Evolutionary conservation across 2,113 vertebrate genomes (phyloP), one percentile per base, ranked within the genome.

Genomic region (Papio anubis): DNA sequence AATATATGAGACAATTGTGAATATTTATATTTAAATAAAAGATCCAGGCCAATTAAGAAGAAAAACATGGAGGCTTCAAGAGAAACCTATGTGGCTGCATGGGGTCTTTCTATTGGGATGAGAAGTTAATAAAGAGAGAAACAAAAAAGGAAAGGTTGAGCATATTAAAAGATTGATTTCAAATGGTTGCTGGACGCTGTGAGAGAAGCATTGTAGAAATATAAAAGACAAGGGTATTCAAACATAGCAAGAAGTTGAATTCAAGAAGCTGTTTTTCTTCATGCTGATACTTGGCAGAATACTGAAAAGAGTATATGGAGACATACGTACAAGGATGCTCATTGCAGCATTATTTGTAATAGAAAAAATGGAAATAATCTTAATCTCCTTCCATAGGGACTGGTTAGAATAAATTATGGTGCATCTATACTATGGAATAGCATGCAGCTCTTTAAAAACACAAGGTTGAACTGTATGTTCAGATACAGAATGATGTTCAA

Each of bases 241-340:
- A 96, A 88, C 92, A 85, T 59, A 88, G 82, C 84, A 70, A 95
- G 93, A 94, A 92, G 52, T 40, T 82, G 93, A 92, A 96, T 97
- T 96, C 61, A 85, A 96, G 94, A 96, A 96, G 75, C 48, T 95
- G 94, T 85, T 98, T 97, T 96, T 95, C 97, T 96, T 97, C 96
- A 64, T 96, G 96, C 95, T 83, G 96, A 94, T 94, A 94, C n/a
- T 97, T 97, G 96, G 94, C 96, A 97, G 93, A 59, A 48, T 38
- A 48, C 45, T 50, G 93, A 81, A 64, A 96, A 97, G 93, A 96
- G 66, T 96, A 48, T 40, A 96, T 70, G 88, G 88, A 95, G 97
- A 93, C 93, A 96, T 93, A 94, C n/a, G n/a, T 48, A 88, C 21
- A 72, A 90, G 59, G 85, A 86, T 88, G 94, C 76, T 95, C 95